Base-by-base conservation (phyloP, 1,140 invertebrate species). In the Drosophila burlai region DNA sequence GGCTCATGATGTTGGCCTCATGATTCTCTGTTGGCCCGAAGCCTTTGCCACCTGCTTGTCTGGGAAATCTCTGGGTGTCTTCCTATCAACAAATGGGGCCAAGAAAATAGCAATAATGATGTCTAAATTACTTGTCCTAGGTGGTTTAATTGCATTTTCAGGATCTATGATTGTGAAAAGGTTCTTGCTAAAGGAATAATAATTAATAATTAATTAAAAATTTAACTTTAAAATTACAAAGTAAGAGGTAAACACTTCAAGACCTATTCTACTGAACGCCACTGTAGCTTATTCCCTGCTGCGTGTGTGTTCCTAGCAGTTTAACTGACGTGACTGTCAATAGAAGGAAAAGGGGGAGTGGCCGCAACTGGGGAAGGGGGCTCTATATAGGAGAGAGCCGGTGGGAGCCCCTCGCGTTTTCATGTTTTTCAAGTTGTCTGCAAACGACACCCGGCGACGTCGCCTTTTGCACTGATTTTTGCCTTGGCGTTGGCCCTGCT, bases 301-400 rank as follows among this genome's bases (percentile, higher is more conserved):
- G 84, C 85, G 85, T 87, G 84, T 87, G 84, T 87, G 84, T 87
- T 87, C 83, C 84, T 45, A 73, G 84, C 80, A 64, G 77, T 81
- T 83, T 78, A 87, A 87, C 86, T 86, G 83, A 85, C 79, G 82
- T 85, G 83, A 85, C 83, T 87, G 83, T 87, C 83, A 86, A 73
- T 80, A 72, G 77, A 61, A 50, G 62, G 67, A 43, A 43, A 68
- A 50, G 61, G 26, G 47, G 31, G 21, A 38, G 34, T 21, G 42
- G 46, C 11, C 10, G 29, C 18, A 24, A 36, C 29, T 26, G 42
- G n/a, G 21, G 55, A 58, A 58, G 31, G 47, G 42, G 36, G 24
- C 18, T 63, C 52, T 65, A 65, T 29, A 67, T 47, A 47, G 62
- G 64, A 42, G 40, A 24, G 26, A 21, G 10, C 29, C 58, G 26